These are phyloP conservation scores for Sogatella furcifera DNA, from an alignment of 1,140 invertebrate genomes.

Conservation along the genomic window DNA sequence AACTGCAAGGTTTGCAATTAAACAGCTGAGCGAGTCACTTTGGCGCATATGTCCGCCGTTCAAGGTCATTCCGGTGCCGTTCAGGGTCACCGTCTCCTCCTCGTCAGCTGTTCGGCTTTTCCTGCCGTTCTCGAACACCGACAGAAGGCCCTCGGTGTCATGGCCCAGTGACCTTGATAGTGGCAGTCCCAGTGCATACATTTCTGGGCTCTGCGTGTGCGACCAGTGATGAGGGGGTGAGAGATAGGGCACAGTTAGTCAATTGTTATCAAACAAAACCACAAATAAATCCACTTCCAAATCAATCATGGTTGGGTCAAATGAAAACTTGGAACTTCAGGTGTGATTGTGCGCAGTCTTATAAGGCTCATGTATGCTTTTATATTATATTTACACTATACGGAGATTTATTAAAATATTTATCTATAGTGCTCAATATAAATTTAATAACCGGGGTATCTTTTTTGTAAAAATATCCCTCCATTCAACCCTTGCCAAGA, in stretches of 20 bases:
- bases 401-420: too few relatives aligned
- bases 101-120: neutral
- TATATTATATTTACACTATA: too few relatives aligned
- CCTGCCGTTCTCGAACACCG: conserved; percentile 3
- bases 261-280: neutral
- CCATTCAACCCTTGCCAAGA: too few relatives aligned
- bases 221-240: neutral
- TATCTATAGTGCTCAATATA: too few relatives aligned
- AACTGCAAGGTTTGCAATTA: conserved; percentile 34
- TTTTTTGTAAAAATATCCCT: too few relatives aligned
- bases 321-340: too few relatives aligned
- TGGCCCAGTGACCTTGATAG: conserved; percentile 23
- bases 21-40: conserved; percentile 31
- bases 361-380: too few relatives aligned
- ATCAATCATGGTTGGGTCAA: too few relatives aligned
- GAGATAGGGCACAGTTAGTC: conserved; percentile 1
- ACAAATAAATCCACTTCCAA: neutral
- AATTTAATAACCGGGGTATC: too few relatives aligned
- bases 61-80: conserved; percentile 22
- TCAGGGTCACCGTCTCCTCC: neutral
- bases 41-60: neutral
- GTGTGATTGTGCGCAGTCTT: too few relatives aligned
- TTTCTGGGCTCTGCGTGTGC: conserved; percentile 12
- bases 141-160: conserved; percentile 10
- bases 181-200: neutral